phyloP scores from a whole-genome alignment of 2,113 vertebrate genomes.

The Phaethon lepturus region DNA sequence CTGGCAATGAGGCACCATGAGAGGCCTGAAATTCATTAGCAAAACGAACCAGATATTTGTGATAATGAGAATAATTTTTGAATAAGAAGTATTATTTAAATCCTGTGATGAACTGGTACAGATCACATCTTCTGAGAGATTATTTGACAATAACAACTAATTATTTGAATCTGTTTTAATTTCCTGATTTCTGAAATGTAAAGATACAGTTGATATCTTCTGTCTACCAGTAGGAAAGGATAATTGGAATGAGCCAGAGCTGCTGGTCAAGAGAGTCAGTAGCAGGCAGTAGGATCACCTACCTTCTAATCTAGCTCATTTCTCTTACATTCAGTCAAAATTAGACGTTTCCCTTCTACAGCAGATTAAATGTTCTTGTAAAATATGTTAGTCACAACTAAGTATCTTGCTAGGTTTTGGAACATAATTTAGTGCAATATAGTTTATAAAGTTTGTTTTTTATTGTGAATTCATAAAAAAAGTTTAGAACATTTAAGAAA shows the following conservation, averaged over 20 bases:
- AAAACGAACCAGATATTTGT: not conserved
- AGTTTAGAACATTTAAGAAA: not conserved
- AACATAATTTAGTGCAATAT: not conserved
- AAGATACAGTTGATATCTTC: not conserved
- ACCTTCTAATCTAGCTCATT: conserved; percentile 2
- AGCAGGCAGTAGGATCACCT: conserved; percentile 21
- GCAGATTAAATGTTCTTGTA: conserved; percentile 40
- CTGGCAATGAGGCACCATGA: not conserved
- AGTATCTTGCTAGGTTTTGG: not conserved
- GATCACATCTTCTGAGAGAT: not conserved
- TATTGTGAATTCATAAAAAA: not conserved
- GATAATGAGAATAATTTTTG: not conserved
- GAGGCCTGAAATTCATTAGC: not conserved
- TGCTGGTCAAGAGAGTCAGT: not conserved
- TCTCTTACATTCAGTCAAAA: conserved; percentile 3
- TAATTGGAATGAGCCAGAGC: not conserved
- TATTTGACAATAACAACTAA: not conserved
- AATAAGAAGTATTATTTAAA: not conserved
- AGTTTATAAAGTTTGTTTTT: not conserved
- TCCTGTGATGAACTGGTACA: not conserved
- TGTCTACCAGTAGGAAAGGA: conserved; percentile 20
- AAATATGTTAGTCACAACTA: not conserved
- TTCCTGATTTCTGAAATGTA: conserved; percentile 24
- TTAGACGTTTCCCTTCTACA: conserved; percentile 41
- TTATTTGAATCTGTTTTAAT: not conserved